These are phyloP conservation scores for Hucho hucho DNA, from an alignment of 2,113 vertebrate species.

Conservation along the genomic window DNA sequence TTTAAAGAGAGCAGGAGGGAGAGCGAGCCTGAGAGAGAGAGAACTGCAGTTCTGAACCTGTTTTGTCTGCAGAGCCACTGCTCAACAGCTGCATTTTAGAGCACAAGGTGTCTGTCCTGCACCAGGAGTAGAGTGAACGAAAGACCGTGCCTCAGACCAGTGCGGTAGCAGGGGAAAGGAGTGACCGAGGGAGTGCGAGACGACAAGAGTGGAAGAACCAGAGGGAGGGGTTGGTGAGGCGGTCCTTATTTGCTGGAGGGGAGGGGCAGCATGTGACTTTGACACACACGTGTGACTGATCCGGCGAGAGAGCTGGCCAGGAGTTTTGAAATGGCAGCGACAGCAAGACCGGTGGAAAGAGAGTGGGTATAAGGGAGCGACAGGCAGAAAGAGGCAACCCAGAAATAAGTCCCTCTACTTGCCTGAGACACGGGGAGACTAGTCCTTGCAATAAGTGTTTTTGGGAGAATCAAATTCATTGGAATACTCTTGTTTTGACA, in stretches of 20 bases:
- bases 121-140: no score
- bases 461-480: no score
- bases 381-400: conserved; percentile 11
- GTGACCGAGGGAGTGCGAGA: not conserved
- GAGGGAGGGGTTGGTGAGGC: conserved; percentile 17
- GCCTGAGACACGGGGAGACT: not conserved
- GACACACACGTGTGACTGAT: conserved; percentile 67
- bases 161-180: not conserved
- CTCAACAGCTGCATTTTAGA: not conserved
- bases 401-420: not conserved
- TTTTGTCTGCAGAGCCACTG: conserved; percentile 11
- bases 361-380: conserved; percentile 19
- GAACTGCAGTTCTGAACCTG: not conserved
- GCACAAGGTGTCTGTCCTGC: no score
- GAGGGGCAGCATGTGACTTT: conserved; percentile 53
- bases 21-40: not conserved
- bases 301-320: conserved; percentile 1
- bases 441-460: not conserved
- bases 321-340: conserved; percentile 52
- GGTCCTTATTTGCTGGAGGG: conserved; percentile 21
- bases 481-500: not conserved
- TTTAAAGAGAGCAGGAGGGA: not conserved
- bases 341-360: not conserved
- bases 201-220: not conserved
- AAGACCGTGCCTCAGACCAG: not conserved